phyloP scores from a whole-genome alignment of 2,113 vertebrate genomes.

The Corythaeola cristata region DNA sequence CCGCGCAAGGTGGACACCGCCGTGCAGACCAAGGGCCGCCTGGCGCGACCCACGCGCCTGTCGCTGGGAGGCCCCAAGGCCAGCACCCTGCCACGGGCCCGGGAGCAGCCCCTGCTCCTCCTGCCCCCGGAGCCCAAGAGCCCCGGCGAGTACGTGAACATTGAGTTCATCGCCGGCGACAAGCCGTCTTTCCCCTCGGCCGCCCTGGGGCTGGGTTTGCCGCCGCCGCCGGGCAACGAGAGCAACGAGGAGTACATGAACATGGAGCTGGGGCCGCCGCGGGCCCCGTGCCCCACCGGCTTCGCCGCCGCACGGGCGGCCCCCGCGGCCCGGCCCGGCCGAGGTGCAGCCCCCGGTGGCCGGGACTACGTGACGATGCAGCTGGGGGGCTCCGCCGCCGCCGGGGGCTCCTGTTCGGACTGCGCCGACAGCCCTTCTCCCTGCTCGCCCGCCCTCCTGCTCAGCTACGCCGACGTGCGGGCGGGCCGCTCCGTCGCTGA shows the following conservation, averaged over 20 bases:
- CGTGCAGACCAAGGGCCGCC: conserved; percentile 74
- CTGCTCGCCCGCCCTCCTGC: conserved; percentile 37
- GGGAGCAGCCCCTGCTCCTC: conserved; percentile 74
- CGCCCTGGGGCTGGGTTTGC: conserved; percentile 18
- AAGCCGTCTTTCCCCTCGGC: conserved; percentile 67
- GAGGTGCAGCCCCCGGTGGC: too few species aligned
- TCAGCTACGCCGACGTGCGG: conserved; percentile 73
- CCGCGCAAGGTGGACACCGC: conserved; percentile 73
- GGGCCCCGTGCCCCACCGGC: conserved; percentile 54
- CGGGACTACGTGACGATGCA: conserved; percentile 81
- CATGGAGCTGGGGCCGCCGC: conserved; percentile 78
- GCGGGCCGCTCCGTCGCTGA: conserved; percentile 38
- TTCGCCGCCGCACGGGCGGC: too few species aligned
- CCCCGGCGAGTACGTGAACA: conserved; percentile 88
- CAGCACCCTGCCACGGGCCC: conserved; percentile 83
- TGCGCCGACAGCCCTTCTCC: conserved; percentile 39
- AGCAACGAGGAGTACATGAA: conserved; percentile 83
- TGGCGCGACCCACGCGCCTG: conserved; percentile 81
- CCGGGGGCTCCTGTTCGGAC: too few species aligned
- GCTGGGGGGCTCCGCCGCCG: too few species aligned
- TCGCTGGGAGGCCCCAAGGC: conserved; percentile 84
- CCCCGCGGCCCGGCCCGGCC: conserved; percentile 46
- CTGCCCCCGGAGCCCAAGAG: conserved; percentile 84
- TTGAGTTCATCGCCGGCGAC: conserved; percentile 78
- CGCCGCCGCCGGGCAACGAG: conserved; percentile 53